Evolutionary conservation across 2,113 vertebrate genomes (phyloP).

Genomic region (Phocoena sinus): DNA sequence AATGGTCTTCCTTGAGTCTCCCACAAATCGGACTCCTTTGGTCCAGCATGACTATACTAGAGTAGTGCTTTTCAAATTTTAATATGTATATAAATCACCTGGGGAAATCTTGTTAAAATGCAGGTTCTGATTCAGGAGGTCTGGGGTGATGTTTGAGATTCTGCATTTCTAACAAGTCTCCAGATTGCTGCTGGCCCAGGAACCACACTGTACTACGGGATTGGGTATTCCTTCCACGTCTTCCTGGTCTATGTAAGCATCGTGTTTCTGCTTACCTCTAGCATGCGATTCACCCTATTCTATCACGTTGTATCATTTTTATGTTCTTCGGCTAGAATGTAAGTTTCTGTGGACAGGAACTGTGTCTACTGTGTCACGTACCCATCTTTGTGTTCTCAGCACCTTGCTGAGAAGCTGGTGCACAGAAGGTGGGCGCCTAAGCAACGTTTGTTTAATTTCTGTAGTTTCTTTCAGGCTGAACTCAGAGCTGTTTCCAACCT

Average conservation of each 20-base stretch:
- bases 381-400: neutral
- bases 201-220: neutral
- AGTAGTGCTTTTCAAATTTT: neutral
- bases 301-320: neutral
- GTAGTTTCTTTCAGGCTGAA: neutral
- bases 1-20: neutral
- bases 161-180: neutral
- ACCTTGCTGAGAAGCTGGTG: neutral
- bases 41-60: neutral
- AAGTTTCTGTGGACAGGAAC: neutral
- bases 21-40: neutral
- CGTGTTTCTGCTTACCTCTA: neutral
- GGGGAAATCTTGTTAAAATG: neutral
- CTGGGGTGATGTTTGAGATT: neutral
- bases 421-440: neutral
- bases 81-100: neutral
- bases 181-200: neutral
- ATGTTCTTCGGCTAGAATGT: neutral
- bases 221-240: rapidly evolving
- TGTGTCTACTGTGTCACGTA: neutral
- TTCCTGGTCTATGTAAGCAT: neutral
- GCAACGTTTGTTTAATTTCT: neutral
- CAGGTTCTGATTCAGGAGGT: neutral
- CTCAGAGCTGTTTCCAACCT: neutral
- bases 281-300: neutral